These are phyloP conservation scores for Brachionus calyciflorus DNA, from an alignment of 1,140 invertebrate species.

Conservation along the genomic window DNA sequence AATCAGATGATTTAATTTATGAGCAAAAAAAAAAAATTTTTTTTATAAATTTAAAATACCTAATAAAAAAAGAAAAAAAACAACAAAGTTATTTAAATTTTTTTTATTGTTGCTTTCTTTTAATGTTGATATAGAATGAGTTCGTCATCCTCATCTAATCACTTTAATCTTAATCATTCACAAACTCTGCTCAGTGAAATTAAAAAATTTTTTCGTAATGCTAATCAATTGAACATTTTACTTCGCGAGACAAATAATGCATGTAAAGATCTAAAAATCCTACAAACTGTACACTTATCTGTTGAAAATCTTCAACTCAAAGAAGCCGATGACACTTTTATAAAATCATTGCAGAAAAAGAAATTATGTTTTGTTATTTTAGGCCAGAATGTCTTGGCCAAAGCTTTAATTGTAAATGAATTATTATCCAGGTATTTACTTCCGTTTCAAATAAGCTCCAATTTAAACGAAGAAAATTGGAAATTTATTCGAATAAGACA, in stretches of 20 bases:
- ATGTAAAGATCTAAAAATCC: neutral
- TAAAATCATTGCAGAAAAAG: slow-evolving; percentile 6
- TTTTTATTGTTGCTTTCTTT: too few species aligned
- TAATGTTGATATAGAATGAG: neutral
- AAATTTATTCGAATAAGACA: slow-evolving; percentile 70
- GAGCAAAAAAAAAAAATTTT: neutral
- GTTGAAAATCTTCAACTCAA: slow-evolving; percentile 19
- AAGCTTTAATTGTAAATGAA: slow-evolving; percentile 71
- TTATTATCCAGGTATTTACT: slow-evolving; percentile 68
- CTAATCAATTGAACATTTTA: slow-evolving; percentile 15
- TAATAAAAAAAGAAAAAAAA: too few species aligned
- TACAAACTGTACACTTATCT: neutral
- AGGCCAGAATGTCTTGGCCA: slow-evolving; percentile 69
- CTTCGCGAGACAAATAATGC: slow-evolving; percentile 5
- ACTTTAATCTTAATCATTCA: neutral
- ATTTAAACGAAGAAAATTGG: slow-evolving; percentile 59
- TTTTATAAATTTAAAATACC: too few species aligned
- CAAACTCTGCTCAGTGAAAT: neutral
- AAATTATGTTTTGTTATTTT: slow-evolving; percentile 64
- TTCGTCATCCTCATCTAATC: neutral
- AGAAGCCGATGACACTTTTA: neutral
- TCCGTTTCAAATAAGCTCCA: slow-evolving; percentile 62
- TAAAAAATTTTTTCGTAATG: slow-evolving; percentile 7
- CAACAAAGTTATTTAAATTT: too few species aligned
- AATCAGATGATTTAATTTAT: slow-evolving; percentile 41